Conservation (phyloP, 2,797 vertebrate species). For the Meda fulgida region DNA sequence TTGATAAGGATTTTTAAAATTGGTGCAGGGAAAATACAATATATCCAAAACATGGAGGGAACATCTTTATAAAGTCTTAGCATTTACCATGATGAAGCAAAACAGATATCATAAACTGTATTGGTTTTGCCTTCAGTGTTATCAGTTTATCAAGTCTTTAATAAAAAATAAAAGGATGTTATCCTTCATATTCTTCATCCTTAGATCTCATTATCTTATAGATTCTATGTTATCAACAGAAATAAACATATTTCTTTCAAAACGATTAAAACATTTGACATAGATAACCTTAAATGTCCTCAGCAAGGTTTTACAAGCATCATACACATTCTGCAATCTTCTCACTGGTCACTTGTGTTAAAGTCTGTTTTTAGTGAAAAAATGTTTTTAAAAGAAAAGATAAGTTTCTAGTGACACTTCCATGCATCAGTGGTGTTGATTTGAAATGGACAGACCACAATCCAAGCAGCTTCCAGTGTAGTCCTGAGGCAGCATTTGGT, state of each 20-base stretch:
- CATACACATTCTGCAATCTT: conserved; percentile 43
- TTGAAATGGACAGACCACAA: conserved; percentile 51
- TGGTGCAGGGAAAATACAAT: conserved; percentile 2
- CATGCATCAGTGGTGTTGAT: conserved; percentile 46
- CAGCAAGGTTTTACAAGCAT: conserved; percentile 26
- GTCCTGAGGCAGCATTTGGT: conserved; percentile 67
- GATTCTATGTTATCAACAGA: not conserved
- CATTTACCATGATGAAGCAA: conserved; percentile 17
- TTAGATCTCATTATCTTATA: conserved; percentile 4
- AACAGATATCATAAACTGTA: conserved; percentile 10
- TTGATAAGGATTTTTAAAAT: not conserved
- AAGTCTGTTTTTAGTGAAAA: not conserved
- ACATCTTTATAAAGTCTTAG: not conserved
- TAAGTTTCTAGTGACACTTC: conserved; percentile 26
- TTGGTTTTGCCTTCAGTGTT: conserved; percentile 12
- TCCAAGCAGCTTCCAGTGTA: conserved; percentile 59
- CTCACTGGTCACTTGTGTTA: conserved; percentile 30
- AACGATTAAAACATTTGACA: conserved; percentile 1
- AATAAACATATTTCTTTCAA: not conserved
- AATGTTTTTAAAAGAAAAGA: not conserved
- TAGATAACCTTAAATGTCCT: conserved; percentile 5
- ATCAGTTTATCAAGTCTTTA: not conserved
- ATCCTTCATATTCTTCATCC: conserved; percentile 5
- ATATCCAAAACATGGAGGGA: conserved; percentile 24
- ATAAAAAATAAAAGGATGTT: conserved; percentile 6